Base-by-base conservation (phyloP, 2,888 invertebrate genomes). In the Xestobium rufovillosum region DNA sequence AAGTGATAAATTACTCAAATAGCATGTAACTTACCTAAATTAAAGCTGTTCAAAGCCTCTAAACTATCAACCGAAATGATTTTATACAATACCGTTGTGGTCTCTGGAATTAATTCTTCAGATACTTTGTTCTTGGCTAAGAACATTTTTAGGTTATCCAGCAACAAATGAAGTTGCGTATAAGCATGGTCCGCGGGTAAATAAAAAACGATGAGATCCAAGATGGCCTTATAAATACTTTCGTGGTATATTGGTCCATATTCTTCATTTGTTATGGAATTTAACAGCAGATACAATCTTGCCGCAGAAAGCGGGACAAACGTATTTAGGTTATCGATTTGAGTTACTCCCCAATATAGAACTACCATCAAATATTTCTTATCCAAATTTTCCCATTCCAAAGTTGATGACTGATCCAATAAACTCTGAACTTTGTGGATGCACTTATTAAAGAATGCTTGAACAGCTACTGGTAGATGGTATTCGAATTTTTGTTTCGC, bases 271-370 rank as follows among this genome's bases (percentile, higher is more conserved):
- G 23, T 6, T n/a, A 19, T 8, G 23, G 6, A 19, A 19, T 19
- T 19, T n/a, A 19, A 19, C 23, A n/a, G n/a, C n/a, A 19, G n/a
- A 19, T 19, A 19, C 6, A 19, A n/a, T n/a, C 23, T 19, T 19
- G 23, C 23, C 6, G 23, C 23, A 19, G 6, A 8, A 8, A 19
- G 6, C n/a, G 23, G 6, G 6, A 19, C n/a, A 8, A 19, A 19
- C 6, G n/a, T 8, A n/a, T n/a, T 19, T n/a, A n/a, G n/a, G 23
- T 19, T 6, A 8, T 19, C 23, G 6, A n/a, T 19, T 8, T 19
- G 6, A 8, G 23, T 19, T 19, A 19, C 6, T 19, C 6, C 23
- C 23, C 23, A 19, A n/a, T 19, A 19, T 19, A n/a, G 6, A 6
- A 19, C n/a, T n/a, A 19, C 23, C 6, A 6, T 8, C n/a, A 19